Evolutionary conservation across 2,888 invertebrate genomes (phyloP).

Genomic region (Parasteatoda lunata): DNA sequence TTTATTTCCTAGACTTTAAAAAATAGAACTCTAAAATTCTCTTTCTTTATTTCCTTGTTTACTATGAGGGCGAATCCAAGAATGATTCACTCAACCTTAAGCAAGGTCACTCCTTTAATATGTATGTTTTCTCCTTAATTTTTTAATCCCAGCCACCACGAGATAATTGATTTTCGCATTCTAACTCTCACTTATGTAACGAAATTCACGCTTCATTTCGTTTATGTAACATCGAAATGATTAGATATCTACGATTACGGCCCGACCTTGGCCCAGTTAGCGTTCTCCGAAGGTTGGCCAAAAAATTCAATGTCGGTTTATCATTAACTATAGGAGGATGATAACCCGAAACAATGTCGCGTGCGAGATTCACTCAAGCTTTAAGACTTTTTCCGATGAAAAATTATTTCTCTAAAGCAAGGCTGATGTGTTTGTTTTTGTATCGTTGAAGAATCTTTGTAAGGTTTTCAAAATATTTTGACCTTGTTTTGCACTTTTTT

Average conservation of each 20-base stretch:
- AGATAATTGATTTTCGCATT: conserved; percentile 52
- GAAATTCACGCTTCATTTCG: conserved; percentile 40
- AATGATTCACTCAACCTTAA: conserved; percentile 49
- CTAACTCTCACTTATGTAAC: conserved; percentile 49
- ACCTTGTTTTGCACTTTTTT: not conserved
- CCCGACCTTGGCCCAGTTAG: conserved; percentile 58
- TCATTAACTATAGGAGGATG: conserved; percentile 26
- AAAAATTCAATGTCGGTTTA: conserved; percentile 51
- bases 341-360: conserved; percentile 14
- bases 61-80: not conserved
- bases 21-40: not conserved
- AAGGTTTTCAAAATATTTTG: not conserved
- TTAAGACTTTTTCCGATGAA: conserved; percentile 13
- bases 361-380: conserved; percentile 15
- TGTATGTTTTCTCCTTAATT: conserved; percentile 27
- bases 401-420: not conserved
- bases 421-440: not conserved
- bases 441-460: not conserved
- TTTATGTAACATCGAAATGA: not conserved
- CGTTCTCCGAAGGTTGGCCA: conserved; percentile 42
- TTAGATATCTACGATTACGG: conserved; percentile 16
- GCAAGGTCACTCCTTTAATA: conserved; percentile 16
- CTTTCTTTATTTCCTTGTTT: not conserved
- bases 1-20: no score
- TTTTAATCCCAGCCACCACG: conserved; percentile 4